phyloP scores from a whole-genome alignment of 2,888 invertebrate genomes.

The Heliconius ethilla region DNA sequence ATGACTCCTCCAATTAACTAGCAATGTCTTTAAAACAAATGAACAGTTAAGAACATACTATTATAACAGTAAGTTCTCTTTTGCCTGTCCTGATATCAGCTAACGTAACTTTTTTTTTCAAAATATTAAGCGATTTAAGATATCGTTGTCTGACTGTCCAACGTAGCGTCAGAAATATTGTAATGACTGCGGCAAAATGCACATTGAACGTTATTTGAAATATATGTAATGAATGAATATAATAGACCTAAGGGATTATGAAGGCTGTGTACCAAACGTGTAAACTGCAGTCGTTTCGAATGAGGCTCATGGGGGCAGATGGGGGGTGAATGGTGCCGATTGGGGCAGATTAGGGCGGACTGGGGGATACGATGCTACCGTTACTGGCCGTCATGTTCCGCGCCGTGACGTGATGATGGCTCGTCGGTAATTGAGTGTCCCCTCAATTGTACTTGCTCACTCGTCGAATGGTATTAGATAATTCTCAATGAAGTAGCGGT shows the following conservation, averaged over 20 bases:
- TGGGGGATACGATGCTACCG: not conserved
- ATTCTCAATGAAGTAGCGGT: slow-evolving; percentile 1
- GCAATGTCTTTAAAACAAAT: too few relatives aligned
- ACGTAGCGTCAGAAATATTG: too few relatives aligned
- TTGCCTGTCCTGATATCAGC: too few relatives aligned
- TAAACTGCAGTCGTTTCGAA: slow-evolving; percentile 17
- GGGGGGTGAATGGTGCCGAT: not conserved
- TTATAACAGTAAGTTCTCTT: too few relatives aligned
- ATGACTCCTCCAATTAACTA: too few relatives aligned
- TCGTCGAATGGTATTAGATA: slow-evolving; percentile 24
- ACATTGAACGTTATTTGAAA: not conserved
- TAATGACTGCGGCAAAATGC: too few relatives aligned
- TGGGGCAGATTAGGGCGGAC: not conserved
- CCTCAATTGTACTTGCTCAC: slow-evolving; percentile 42
- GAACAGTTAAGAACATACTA: too few relatives aligned
- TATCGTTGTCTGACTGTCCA: too few relatives aligned
- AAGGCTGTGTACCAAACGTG: slow-evolving; percentile 14
- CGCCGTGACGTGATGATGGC: slow-evolving; percentile 36
- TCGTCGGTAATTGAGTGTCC: slow-evolving; percentile 46
- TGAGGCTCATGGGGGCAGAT: not conserved
- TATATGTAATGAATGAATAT: not conserved
- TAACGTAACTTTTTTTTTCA: too few relatives aligned
- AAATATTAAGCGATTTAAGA: too few relatives aligned
- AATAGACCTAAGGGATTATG: not conserved
- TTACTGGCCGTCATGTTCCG: slow-evolving; percentile 23